Percentiles rank a stretch among this genome's conserved stretches.
These are phyloP conservation scores for Lithosia quadra DNA, from an alignment of 2,888 invertebrate species.

Conservation along the genomic window DNA sequence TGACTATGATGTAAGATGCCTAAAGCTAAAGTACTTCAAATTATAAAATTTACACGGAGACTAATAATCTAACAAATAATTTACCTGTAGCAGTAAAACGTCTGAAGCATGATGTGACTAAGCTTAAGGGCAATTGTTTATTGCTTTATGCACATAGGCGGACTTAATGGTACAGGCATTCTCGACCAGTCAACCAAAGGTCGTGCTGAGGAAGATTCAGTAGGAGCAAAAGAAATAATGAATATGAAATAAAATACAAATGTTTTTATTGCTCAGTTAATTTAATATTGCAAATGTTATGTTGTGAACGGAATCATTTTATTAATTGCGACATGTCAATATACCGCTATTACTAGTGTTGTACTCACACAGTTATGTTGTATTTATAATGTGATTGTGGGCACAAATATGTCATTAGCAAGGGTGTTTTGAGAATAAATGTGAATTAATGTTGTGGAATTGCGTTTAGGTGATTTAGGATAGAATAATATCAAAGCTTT, in stretches of 20 bases:
- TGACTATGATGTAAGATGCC: background rate
- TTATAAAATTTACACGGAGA: background rate
- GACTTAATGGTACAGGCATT: too few species aligned
- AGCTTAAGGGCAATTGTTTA: too few species aligned
- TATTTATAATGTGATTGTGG: background rate
- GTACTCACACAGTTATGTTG: background rate
- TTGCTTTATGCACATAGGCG: too few species aligned
- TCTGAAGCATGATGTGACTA: too few species aligned
- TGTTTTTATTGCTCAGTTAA: background rate
- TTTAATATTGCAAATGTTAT: background rate
- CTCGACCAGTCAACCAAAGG: too few species aligned
- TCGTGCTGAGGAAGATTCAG: too few species aligned
- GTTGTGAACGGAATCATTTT: background rate
- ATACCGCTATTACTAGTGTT: background rate
- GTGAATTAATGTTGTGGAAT: background rate
- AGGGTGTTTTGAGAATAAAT: conserved; percentile 3
- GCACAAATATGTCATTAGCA: conserved; percentile 4
- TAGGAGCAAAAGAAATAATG: too few species aligned
- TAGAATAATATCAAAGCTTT: too few species aligned
- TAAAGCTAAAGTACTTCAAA: background rate
- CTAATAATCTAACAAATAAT: background rate
- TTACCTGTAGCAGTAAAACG: background rate
- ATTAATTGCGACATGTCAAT: conserved; percentile 11
- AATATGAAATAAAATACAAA: too few species aligned
- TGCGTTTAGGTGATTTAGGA: background rate